Percentiles rank a stretch among this genome's conserved stretches.
These are phyloP conservation scores for Ophion obscuratus DNA, from an alignment of 2,888 invertebrate species.

Conservation along the genomic window DNA sequence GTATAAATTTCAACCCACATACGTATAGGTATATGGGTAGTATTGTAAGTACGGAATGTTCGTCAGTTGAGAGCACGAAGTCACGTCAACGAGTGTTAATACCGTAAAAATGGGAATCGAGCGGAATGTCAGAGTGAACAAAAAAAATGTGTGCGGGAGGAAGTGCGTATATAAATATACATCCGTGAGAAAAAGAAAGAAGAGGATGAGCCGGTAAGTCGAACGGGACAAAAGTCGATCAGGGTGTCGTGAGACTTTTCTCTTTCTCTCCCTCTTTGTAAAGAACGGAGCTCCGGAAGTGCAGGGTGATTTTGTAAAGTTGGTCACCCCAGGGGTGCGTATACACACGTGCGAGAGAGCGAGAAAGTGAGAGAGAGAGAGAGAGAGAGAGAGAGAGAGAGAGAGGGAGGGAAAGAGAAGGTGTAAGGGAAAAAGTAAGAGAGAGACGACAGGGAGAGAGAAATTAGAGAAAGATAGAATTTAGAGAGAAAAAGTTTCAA, in stretches of 20 bases:
- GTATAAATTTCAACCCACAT: background rate
- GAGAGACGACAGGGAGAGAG: constrained; percentile 31
- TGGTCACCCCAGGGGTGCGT: constrained; percentile 51
- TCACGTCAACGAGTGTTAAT: constrained; percentile 23
- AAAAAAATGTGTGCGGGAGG: background rate
- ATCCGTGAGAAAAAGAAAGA: constrained; percentile 43
- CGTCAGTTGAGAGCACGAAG: background rate
- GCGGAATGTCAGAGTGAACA: constrained; percentile 11
- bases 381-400: constrained; percentile 24
- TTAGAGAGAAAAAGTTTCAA: constrained; percentile 30
- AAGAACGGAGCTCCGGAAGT: constrained; percentile 58
- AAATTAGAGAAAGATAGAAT: constrained; percentile 5
- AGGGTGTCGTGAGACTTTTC: constrained; percentile 40
- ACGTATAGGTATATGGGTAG: background rate
- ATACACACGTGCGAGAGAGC: constrained; percentile 37
- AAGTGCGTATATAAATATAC: background rate
- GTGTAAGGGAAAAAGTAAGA: background rate
- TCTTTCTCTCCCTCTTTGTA: constrained; percentile 36
- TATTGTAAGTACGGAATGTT: background rate
- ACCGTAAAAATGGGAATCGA: constrained; percentile 25
- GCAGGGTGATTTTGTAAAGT: constrained; percentile 62
- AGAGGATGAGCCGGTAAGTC: constrained; percentile 37
- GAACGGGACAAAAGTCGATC: constrained; percentile 48
- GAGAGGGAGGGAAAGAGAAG: no score
- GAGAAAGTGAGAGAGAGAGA: constrained; percentile 22